Evolutionary conservation across 2,797 vertebrate species (phyloP).

Genomic region (Malurus leucopterus): DNA sequence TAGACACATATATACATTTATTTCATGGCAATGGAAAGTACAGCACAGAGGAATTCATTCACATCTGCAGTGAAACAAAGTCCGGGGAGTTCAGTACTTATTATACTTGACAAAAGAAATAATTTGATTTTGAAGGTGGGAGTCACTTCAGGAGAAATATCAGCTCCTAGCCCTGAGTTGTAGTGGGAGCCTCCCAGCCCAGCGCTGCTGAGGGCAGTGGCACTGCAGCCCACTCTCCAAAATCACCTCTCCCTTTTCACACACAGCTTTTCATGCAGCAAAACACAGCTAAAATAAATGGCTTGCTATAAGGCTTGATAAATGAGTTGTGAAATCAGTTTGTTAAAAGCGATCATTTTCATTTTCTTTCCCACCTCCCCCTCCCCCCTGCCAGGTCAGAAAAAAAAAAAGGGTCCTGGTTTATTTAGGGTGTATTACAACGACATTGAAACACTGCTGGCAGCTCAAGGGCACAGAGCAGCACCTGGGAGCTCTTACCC

Average conservation of each 20-base stretch:
- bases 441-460: neutral
- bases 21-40: neutral
- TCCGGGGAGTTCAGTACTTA: conserved; percentile 20
- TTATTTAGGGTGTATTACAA: neutral
- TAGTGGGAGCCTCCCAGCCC: neutral
- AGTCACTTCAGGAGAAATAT: neutral
- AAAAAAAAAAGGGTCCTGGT: neutral
- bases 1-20: neutral
- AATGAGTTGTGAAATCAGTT: conserved; percentile 28
- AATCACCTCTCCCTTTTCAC: neutral
- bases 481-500: neutral
- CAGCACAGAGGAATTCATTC: neutral
- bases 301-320: conserved; percentile 22
- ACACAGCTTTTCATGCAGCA: neutral
- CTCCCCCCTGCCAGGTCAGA: neutral
- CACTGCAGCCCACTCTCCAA: neutral
- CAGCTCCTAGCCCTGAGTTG: neutral
- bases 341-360: neutral
- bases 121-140: neutral
- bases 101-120: conserved; percentile 35
- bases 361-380: neutral
- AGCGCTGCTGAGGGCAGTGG: rapidly evolving
- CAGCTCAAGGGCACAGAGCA: neutral
- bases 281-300: conserved; percentile 24
- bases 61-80: conserved; percentile 7